A percentile compares a stretch with the other conserved stretches of the same genome.
These are phyloP conservation scores for Polypterus senegalus DNA, from an alignment of 2,113 vertebrate genomes.

Conservation along the genomic window DNA sequence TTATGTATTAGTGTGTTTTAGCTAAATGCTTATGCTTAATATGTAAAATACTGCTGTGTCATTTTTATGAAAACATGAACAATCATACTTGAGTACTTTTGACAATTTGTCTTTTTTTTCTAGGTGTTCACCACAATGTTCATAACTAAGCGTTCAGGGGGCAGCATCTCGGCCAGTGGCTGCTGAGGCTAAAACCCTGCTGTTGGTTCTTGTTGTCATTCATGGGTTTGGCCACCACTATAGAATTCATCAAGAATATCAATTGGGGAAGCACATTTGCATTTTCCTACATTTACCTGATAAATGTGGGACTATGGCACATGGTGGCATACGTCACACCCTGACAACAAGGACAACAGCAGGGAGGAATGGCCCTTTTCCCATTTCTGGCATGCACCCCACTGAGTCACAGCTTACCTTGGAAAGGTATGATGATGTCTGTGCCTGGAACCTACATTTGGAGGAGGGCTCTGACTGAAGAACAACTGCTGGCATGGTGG, in stretches of 20 bases:
- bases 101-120: constrained; percentile 6
- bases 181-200: constrained; percentile 60
- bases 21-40: too few species aligned
- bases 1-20: too few species aligned
- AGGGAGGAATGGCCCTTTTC: constrained; percentile 14
- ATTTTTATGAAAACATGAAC: too few species aligned
- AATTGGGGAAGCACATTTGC: neutral
- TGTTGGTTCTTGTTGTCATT: constrained; percentile 27
- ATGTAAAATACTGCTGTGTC: too few species aligned
- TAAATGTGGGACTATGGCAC: neutral
- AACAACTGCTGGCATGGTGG: constrained; percentile 31
- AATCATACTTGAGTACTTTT: too few species aligned
- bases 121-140: constrained; percentile 49
- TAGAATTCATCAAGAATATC: neutral
- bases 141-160: constrained; percentile 40
- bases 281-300: neutral
- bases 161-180: constrained; percentile 27
- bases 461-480: constrained; percentile 43
- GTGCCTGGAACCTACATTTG: constrained; percentile 38
- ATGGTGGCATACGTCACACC: neutral
- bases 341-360: constrained; percentile 33
- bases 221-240: constrained; percentile 1
- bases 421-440: constrained; percentile 39
- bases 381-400: constrained; percentile 1
- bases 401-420: constrained; percentile 27